Percentiles rank a stretch among this genome's conserved stretches.
Evolutionary conservation across 2,113 vertebrate genomes (phyloP).

Genomic region (Indicator indicator): DNA sequence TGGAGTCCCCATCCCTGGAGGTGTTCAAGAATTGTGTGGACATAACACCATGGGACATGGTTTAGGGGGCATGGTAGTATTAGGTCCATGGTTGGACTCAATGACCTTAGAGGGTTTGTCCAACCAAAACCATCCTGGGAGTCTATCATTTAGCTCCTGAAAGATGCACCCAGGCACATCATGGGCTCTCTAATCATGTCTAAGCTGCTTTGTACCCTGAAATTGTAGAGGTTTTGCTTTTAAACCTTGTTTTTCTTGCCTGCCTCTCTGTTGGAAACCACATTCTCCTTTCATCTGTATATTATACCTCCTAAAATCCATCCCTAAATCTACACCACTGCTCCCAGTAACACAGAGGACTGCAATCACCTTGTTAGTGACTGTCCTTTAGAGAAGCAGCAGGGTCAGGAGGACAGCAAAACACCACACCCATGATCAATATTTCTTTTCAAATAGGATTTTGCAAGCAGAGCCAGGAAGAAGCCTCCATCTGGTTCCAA

Average conservation of each 20-base stretch:
- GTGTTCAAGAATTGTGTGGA: no score
- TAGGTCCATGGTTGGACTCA: no score
- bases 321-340: neutral
- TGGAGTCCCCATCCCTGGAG: no score
- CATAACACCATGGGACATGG: no score
- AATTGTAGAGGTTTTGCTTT: neutral
- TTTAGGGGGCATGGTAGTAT: no score
- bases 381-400: neutral
- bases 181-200: rapidly evolving
- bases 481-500: neutral
- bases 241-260: neutral
- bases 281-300: neutral
- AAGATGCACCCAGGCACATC: neutral
- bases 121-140: no score
- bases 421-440: neutral
- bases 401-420: neutral
- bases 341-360: neutral
- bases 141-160: neutral
- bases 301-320: neutral
- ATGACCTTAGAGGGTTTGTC: no score
- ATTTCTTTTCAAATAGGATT: neutral
- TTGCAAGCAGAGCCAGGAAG: neutral
- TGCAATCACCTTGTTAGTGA: neutral
- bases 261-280: neutral
- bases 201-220: neutral